Conservation (phyloP, 1,140 invertebrate species). For the Uloborus diversus region DNA sequence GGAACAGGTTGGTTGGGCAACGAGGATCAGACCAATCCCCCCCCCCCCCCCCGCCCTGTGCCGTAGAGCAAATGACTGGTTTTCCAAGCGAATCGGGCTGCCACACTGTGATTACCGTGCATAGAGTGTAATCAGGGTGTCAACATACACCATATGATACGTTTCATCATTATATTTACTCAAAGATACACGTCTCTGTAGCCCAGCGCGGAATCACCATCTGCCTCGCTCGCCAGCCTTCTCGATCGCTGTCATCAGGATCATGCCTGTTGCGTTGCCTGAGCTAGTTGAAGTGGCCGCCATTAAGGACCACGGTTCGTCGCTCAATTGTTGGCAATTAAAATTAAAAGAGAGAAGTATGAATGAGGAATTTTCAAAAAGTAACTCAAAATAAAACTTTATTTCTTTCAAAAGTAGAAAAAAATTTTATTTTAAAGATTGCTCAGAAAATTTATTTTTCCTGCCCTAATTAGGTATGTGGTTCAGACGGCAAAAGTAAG, state of each 20-base stretch:
- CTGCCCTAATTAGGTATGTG: too few relatives aligned
- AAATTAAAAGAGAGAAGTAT: too few relatives aligned
- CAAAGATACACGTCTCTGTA: constrained; percentile 6
- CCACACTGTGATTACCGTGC: constrained; percentile 21
- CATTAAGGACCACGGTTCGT: too few relatives aligned
- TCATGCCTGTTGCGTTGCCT: too few relatives aligned
- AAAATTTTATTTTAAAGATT: too few relatives aligned
- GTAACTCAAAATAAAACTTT: too few relatives aligned
- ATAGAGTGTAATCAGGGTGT: constrained; percentile 41
- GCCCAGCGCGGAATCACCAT: background rate
- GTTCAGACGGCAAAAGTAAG: too few relatives aligned
- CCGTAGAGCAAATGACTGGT: background rate
- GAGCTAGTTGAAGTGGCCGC: too few relatives aligned
- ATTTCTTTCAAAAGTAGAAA: too few relatives aligned
- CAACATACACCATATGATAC: constrained; percentile 42
- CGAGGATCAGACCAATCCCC: background rate
- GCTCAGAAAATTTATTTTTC: too few relatives aligned
- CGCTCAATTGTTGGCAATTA: too few relatives aligned
- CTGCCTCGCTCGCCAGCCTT: constrained; percentile 15
- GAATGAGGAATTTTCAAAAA: too few relatives aligned
- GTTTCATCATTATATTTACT: constrained; percentile 49
- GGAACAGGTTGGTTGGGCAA: constrained; percentile 19
- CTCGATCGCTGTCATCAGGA: constrained; percentile 35
- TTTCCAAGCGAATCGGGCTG: background rate
- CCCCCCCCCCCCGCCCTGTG: background rate